These are phyloP conservation scores for Callospermophilus lateralis DNA, from an alignment of 2,113 vertebrate species.

Conservation along the genomic window DNA sequence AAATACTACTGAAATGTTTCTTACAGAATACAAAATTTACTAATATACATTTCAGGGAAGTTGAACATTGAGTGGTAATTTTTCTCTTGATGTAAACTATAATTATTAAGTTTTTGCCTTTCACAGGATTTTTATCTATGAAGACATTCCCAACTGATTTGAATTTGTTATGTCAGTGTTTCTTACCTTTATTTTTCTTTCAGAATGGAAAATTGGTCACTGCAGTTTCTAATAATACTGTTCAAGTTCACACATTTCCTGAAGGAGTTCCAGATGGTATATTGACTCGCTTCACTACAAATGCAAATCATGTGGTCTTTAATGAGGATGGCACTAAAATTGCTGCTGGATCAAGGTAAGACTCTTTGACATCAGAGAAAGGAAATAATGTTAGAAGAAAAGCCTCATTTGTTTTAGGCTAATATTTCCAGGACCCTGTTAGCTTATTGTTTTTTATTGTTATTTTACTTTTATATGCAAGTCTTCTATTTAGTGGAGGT, in stretches of 20 bases:
- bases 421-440: neutral
- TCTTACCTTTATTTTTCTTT: constrained; percentile 66
- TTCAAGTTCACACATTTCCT: constrained; percentile 97
- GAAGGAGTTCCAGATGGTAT: constrained; percentile 96
- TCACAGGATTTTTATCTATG: neutral
- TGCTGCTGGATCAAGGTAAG: constrained; percentile 96
- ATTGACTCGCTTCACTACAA: constrained; percentile 96
- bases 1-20: constrained; percentile 47
- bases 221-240: constrained; percentile 94
- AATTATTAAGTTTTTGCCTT: constrained; percentile 24
- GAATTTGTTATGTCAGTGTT: neutral
- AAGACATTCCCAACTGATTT: neutral
- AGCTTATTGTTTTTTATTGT: neutral
- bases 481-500: neutral
- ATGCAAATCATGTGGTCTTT: constrained; percentile 95
- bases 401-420: neutral
- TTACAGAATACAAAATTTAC: constrained; percentile 38
- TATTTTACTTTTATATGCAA: constrained; percentile 32
- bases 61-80: neutral
- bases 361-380: neutral
- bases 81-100: constrained; percentile 33
- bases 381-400: neutral
- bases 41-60: constrained; percentile 8
- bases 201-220: constrained; percentile 94
- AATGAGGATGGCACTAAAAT: constrained; percentile 90